These are phyloP conservation scores for Penelope pileata DNA, from an alignment of 2,113 vertebrate species.

Conservation along the genomic window DNA sequence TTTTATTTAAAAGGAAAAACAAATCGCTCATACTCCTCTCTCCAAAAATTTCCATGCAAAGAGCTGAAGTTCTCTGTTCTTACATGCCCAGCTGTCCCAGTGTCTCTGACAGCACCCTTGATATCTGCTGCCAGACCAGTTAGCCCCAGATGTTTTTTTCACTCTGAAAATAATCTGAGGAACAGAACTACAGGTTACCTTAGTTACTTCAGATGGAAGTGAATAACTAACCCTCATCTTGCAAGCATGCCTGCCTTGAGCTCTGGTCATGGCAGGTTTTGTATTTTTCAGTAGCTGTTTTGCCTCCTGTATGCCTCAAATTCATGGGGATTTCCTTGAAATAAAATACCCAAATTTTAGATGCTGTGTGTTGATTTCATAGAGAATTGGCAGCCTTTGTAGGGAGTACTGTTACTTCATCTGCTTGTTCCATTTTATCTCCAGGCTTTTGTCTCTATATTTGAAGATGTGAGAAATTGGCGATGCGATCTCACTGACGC, in stretches of 20 bases:
- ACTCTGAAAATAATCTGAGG: background rate
- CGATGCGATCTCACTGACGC: background rate
- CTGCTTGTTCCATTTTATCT: slow-evolving; percentile 10
- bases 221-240: background rate
- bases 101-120: background rate
- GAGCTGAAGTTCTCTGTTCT: background rate
- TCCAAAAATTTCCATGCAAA: background rate
- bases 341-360: background rate
- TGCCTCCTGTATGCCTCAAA: background rate
- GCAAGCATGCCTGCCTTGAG: background rate
- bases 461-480: background rate
- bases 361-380: background rate
- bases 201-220: background rate
- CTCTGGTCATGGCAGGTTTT: background rate
- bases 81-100: background rate
- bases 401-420: background rate
- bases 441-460: background rate
- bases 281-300: background rate
- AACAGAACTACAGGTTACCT: background rate
- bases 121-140: background rate
- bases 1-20: background rate
- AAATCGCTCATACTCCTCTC: background rate
- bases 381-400: background rate
- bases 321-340: background rate
- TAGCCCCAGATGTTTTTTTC: background rate